These are phyloP conservation scores for Lycaon pictus DNA, from an alignment of 2,113 vertebrate species.

Conservation along the genomic window DNA sequence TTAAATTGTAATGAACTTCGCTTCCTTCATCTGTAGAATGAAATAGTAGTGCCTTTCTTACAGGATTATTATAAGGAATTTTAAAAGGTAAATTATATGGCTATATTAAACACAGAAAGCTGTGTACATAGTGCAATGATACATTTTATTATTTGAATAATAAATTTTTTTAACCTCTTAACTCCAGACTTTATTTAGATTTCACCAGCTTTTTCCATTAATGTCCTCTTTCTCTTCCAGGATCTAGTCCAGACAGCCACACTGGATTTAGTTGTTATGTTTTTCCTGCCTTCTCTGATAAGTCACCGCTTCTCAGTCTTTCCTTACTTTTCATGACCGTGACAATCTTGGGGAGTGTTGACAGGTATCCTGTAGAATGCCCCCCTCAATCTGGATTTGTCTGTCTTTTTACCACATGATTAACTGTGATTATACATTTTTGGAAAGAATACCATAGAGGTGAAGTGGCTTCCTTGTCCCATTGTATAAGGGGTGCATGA, in stretches of 20 bases:
- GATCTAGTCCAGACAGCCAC: background rate
- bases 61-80: background rate
- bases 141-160: slow-evolving; percentile 26
- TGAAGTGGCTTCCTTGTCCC: background rate
- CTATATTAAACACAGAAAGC: background rate
- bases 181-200: background rate
- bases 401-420: background rate
- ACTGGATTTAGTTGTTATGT: background rate
- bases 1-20: background rate
- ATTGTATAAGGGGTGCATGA: background rate
- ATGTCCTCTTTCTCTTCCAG: background rate
- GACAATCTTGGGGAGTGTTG: background rate
- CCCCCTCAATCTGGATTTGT: background rate
- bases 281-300: background rate
- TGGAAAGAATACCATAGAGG: background rate
- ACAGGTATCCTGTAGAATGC: background rate
- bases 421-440: background rate
- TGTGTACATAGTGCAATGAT: background rate
- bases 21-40: background rate
- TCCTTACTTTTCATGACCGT: background rate
- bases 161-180: background rate
- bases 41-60: background rate
- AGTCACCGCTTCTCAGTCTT: background rate
- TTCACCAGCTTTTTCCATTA: background rate
- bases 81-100: slow-evolving; percentile 6